Conservation (phyloP, 2,888 invertebrate species). For the Falcaria lacertinaria region DNA sequence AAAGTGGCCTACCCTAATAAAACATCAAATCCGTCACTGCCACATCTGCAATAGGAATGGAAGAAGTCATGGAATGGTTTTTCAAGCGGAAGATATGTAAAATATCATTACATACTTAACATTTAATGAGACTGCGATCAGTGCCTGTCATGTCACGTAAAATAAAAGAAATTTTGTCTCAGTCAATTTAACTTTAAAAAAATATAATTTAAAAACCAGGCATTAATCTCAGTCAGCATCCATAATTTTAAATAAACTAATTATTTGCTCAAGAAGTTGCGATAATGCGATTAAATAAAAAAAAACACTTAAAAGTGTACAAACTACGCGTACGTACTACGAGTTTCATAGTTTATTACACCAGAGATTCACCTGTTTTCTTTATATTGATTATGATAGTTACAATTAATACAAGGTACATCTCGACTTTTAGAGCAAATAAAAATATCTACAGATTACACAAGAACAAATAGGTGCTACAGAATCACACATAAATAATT, state of each 20-base stretch:
- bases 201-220: too few relatives aligned
- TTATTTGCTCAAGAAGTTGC: neutral
- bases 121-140: conserved; percentile 44
- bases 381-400: too few relatives aligned
- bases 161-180: too few relatives aligned
- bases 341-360: too few relatives aligned
- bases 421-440: conserved; percentile 30
- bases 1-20: too few relatives aligned
- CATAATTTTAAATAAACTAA: conserved; percentile 1
- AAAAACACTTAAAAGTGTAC: conserved; percentile 10
- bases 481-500: conserved; percentile 78
- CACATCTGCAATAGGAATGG: conserved; percentile 29
- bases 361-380: too few relatives aligned
- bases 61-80: conserved; percentile 70
- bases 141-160: too few relatives aligned
- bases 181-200: too few relatives aligned
- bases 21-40: too few relatives aligned
- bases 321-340: too few relatives aligned
- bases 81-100: conserved; percentile 43
- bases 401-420: conserved; percentile 11
- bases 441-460: conserved; percentile 60
- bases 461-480: conserved; percentile 49
- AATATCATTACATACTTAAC: conserved; percentile 34
- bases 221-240: conserved; percentile 37
- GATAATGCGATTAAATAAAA: conserved; percentile 24